These are phyloP conservation scores for Cinclus mexicanus DNA, from an alignment of 2,113 vertebrate genomes.

Conservation along the genomic window DNA sequence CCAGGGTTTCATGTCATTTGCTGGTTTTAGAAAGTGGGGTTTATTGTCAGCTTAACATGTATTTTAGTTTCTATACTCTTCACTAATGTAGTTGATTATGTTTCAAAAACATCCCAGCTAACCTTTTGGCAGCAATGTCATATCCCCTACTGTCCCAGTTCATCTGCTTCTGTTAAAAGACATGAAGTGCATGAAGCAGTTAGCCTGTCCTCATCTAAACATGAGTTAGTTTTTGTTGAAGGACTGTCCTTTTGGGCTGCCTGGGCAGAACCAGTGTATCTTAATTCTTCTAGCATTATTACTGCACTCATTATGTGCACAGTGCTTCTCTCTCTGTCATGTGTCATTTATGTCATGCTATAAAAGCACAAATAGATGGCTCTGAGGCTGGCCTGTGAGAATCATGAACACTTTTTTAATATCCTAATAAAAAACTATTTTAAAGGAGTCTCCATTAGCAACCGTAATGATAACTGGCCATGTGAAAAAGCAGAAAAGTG, in stretches of 20 bases:
- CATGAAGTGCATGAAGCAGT: neutral
- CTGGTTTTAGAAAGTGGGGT: neutral
- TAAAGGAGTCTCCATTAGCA: neutral
- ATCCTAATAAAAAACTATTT: neutral
- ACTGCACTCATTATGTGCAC: fast-evolving
- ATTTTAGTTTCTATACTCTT: neutral
- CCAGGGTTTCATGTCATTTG: neutral
- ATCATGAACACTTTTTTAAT: neutral
- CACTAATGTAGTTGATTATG: neutral
- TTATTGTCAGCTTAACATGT: neutral
- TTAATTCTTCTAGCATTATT: neutral
- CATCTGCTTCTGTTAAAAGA: neutral
- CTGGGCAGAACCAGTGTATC: neutral
- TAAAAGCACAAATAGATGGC: neutral
- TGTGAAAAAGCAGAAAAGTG: neutral
- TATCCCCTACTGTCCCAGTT: too few species aligned
- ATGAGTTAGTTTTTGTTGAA: neutral
- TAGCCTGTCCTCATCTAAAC: neutral
- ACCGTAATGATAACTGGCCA: neutral
- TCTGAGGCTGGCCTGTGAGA: neutral
- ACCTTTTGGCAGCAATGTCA: neutral
- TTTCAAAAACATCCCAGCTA: neutral
- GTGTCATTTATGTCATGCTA: neutral
- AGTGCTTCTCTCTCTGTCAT: neutral
- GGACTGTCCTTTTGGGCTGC: neutral